These are phyloP conservation scores for Illadopsis cleaveri DNA, from an alignment of 2,113 vertebrate species.

Conservation along the genomic window DNA sequence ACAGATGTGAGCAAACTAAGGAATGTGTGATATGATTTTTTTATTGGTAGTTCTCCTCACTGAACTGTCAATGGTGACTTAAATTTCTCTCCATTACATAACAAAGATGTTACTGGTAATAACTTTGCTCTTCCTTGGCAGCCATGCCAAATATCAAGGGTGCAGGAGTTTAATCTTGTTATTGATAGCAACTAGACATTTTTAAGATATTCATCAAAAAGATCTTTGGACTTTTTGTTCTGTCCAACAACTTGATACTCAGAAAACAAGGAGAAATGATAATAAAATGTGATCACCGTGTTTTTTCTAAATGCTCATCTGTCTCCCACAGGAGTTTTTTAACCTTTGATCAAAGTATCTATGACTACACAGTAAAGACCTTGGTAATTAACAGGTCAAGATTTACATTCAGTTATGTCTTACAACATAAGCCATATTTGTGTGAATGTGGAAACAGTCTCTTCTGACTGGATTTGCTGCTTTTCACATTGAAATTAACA, in stretches of 20 bases:
- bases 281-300: background rate
- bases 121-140: background rate
- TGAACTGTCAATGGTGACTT: background rate
- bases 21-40: background rate
- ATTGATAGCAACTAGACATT: background rate
- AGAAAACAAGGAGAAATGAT: background rate
- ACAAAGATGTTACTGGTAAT: background rate
- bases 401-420: background rate
- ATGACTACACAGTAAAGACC: background rate
- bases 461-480: background rate
- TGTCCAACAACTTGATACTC: background rate
- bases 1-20: background rate
- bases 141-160: background rate
- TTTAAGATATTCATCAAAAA: background rate
- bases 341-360: background rate
- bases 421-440: background rate
- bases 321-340: background rate
- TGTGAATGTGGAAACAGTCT: background rate
- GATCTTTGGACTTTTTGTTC: background rate
- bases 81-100: background rate
- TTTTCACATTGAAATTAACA: background rate
- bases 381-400: background rate
- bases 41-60: background rate
- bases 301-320: background rate
- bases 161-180: background rate